Evolutionary conservation across 2,888 invertebrate genomes (phyloP), one percentile per base, ranked within the genome.

Genomic region (Torymus auratus): DNA sequence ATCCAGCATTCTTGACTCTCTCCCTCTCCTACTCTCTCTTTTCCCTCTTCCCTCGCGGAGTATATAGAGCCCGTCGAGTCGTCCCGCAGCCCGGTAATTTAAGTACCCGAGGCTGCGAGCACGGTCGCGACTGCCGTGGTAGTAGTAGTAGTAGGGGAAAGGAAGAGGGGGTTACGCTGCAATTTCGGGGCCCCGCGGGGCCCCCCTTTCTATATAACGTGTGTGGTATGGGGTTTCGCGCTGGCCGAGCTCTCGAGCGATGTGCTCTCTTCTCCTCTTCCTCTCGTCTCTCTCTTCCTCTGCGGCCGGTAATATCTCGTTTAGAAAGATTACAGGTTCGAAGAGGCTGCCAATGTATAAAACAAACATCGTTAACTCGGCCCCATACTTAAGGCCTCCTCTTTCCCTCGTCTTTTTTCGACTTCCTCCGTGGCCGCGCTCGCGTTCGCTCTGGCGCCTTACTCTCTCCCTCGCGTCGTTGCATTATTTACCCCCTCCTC

Each of bases 251-350:
- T 74, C 64, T 74, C 64, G 20, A 20, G 28, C 28, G 28, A 28
- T 28, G 28, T 28, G 28, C 28, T 28, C 28, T 5, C n/a, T 50
- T 12, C 17, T 73, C 58, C 52, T n/a, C 7, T 28, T 17, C 4
- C 70, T 14, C 28, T 52, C 53, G 70, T 17, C 14, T 23, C 13
- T 23, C 13, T 65, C 53, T 15, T 55, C 53, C 81, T 83, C 83
- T 81, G 65, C 80, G 28, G 28, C 82, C 73, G 85, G 90, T 91
- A 91, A 91, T 91, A 91, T 91, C 90, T 91, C 91, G 91, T 91
- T 91, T 91, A 91, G 90, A 91, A 90, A 91, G 89, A 91, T 91
- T 91, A 91, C 90, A 91, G 91, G 91, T 91, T 90, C 88, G 90
- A 90, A 76, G 79, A 79, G 78, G 69, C 77, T 79, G 79, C 91